Evolutionary conservation across 2,888 invertebrate genomes (phyloP).

Genomic region (Meiosimyza platycephala): DNA sequence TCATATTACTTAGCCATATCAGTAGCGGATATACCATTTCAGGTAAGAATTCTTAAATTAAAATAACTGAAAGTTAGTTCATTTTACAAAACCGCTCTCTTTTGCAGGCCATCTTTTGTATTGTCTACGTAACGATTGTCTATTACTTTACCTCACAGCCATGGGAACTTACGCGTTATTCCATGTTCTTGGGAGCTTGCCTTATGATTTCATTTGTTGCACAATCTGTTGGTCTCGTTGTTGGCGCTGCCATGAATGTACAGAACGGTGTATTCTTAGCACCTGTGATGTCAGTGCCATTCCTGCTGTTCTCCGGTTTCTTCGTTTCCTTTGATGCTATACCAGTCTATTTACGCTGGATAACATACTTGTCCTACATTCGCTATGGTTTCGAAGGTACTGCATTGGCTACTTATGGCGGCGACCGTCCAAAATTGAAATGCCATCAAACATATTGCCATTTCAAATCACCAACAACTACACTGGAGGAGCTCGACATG

Average conservation of each 20-base stretch:
- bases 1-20: conserved; percentile 97
- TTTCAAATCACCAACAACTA: conserved; percentile 83
- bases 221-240: conserved; percentile 93
- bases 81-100: conserved; percentile 38
- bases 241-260: conserved; percentile 95
- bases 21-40: conserved; percentile 97
- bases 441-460: conserved; percentile 88
- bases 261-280: conserved; percentile 97
- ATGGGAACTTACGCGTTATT: conserved; percentile 81
- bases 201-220: conserved; percentile 93
- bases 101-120: conserved; percentile 89
- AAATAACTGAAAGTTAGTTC: neutral
- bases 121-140: conserved; percentile 91
- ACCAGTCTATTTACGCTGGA: conserved; percentile 93
- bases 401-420: conserved; percentile 91
- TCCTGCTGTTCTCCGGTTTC: conserved; percentile 95
- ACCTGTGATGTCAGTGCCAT: conserved; percentile 96
- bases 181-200: conserved; percentile 90
- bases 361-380: conserved; percentile 94
- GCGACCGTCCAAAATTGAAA: conserved; percentile 81
- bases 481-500: conserved; percentile 90
- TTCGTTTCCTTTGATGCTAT: conserved; percentile 97
- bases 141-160: conserved; percentile 97
- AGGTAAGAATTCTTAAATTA: conserved; percentile 72
- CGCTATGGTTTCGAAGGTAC: conserved; percentile 96